Base-by-base conservation (phyloP, 2,888 invertebrate genomes). In the Cremastinae sp. region DNA sequence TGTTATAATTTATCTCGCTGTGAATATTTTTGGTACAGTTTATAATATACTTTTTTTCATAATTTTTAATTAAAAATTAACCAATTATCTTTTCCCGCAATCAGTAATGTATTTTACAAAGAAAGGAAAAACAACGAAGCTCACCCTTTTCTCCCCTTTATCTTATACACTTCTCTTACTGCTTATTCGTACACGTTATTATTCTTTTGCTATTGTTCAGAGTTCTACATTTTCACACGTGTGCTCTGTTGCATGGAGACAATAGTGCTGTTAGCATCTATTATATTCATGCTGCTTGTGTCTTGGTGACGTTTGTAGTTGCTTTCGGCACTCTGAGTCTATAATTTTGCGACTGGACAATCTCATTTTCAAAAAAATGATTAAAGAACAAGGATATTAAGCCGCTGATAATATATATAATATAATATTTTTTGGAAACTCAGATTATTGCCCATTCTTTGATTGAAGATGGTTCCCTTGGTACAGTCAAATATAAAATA, bases 101-200 rank as follows among this genome's bases (percentile, higher is more conserved):
- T 16, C 14, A 10, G 5, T 43, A 5, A 22, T 62, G 7, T 43
- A 18, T 12, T 49, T 36, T 16, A 84, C 85, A 84, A 83, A 83
- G 84, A 87, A 85, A 87, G 84, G 81, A 86, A 88, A 86, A 86
- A 80, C 73, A 65, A 64, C 41, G 54, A 61, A 20, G 16, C 43
- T 72, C 66, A 34, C 51, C 59, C 51, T 51, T 59, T 28, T 14
- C 43, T 43, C 22, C 14, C n/a, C 8, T 12, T 43, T 14, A n/a
- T 49, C 45, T 34, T 8, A 36, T 28, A 41, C 28, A 9, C 10
- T 58, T 18, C 2, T 47, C 36, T 20, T 34, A 4, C 18, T 22
- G 34, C 66, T 36, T 47, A 43, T 49, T n/a, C 70, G 54, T 66
- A 47, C 49, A 59, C n/a, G n/a, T n/a, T n/a, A n/a, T n/a, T n/a